Percentiles rank a stretch among this genome's conserved stretches.
Evolutionary conservation across 2,888 invertebrate species (phyloP).

Genomic region (Pandemis corylana): DNA sequence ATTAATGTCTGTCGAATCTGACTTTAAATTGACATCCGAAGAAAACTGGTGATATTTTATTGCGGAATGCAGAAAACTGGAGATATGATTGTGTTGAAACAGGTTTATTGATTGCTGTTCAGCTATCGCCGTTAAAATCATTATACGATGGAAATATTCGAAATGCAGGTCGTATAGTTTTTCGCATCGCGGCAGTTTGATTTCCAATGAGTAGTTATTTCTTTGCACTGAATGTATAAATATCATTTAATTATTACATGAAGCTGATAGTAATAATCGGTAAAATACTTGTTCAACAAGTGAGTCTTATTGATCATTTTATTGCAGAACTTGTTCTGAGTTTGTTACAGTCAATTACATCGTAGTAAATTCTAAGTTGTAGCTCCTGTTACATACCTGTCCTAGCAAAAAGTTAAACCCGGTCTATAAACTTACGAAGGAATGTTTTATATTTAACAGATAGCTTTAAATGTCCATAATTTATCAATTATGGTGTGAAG

Average conservation of each 20-base stretch:
- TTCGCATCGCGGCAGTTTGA: neutral
- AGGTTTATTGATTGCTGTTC: constrained; percentile 48
- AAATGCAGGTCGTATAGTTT: neutral
- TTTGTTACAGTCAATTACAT: constrained; percentile 27
- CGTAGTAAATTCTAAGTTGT: constrained; percentile 27
- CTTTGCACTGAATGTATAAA: neutral
- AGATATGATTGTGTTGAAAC: constrained; percentile 20
- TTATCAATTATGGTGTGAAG: neutral
- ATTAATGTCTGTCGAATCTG: constrained; percentile 29
- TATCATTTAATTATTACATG: too few species aligned
- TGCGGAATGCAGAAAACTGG: constrained; percentile 5
- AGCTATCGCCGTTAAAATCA: constrained; percentile 44
- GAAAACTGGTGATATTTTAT: constrained; percentile 12
- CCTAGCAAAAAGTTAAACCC: constrained; percentile 15
- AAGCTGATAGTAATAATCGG: too few species aligned
- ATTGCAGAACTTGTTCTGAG: constrained; percentile 12
- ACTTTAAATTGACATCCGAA: constrained; percentile 28
- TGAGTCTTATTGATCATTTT: neutral
- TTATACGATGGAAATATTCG: neutral
- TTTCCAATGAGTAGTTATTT: neutral
- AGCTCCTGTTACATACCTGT: constrained; percentile 25
- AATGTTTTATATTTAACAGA: constrained; percentile 16
- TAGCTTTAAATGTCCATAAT: neutral
- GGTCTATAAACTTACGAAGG: constrained; percentile 10
- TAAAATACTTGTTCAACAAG: neutral